Percentiles rank a stretch among this genome's conserved stretches.
phyloP scores from a whole-genome alignment of 2,797 vertebrate genomes.

The Paguma larvata region DNA sequence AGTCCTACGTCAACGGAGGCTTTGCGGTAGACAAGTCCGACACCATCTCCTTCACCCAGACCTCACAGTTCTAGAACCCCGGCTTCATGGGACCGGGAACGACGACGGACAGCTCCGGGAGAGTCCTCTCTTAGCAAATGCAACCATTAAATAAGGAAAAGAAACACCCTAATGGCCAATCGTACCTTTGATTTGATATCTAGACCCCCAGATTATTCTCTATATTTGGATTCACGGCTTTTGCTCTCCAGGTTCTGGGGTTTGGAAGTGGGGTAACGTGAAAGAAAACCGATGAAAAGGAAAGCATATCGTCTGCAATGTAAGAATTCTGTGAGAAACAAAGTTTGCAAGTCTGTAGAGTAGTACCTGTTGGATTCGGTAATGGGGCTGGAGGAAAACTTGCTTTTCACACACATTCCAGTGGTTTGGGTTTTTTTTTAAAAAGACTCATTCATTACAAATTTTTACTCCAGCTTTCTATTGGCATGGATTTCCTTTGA shows the following conservation, averaged over 20 bases:
- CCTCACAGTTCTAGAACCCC: conserved; percentile 95
- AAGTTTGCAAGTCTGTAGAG: conserved; percentile 59
- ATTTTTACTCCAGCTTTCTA: conserved; percentile 81
- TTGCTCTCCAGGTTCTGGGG: conserved; percentile 66
- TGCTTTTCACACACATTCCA: conserved; percentile 83
- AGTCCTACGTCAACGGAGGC: conserved; percentile 97
- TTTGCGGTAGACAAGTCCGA: conserved; percentile 98
- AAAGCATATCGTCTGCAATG: conserved; percentile 75
- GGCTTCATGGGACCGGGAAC: conserved; percentile 63
- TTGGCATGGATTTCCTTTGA: conserved; percentile 79
- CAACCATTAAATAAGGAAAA: conserved; percentile 75
- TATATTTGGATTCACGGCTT: conserved; percentile 78
- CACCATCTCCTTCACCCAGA: conserved; percentile 97
- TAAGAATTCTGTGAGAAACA: conserved; percentile 51
- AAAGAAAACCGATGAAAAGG: conserved; percentile 71
- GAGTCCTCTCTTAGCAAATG: conserved; percentile 78
- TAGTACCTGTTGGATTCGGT: conserved; percentile 69
- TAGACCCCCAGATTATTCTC: conserved; percentile 80
- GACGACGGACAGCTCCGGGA: conserved; percentile 72
- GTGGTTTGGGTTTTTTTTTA: conserved; percentile 66
- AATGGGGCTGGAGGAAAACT: conserved; percentile 70
- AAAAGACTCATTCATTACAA: conserved; percentile 61
- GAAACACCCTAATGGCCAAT: conserved; percentile 65
- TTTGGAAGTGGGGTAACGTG: not conserved
- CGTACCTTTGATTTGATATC: conserved; percentile 81